Conservation (phyloP, 2,888 invertebrate genomes). For the Drosophila diplacantha region DNA sequence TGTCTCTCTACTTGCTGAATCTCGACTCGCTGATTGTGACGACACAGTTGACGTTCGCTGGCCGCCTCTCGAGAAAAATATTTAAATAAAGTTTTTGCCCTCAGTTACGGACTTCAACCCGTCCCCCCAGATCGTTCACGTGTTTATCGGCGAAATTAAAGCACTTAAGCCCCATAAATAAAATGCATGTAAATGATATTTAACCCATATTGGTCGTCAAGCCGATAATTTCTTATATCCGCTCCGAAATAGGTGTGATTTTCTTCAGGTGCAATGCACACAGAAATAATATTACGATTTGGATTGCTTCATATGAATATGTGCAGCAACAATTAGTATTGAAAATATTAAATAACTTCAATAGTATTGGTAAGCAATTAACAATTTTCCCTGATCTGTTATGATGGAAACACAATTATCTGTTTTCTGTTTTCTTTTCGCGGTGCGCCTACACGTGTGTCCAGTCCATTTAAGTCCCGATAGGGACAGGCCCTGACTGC, state of each 20-base stretch:
- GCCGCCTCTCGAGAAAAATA: constrained; percentile 9
- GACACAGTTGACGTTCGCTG: constrained; percentile 62
- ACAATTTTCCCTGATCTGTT: constrained; percentile 2
- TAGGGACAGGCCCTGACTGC: constrained; percentile 33
- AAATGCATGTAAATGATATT: constrained; percentile 61
- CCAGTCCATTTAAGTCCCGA: constrained; percentile 28
- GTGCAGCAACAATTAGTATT: constrained; percentile 19
- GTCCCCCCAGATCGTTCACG: constrained; percentile 16
- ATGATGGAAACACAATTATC: neutral
- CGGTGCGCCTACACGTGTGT: constrained; percentile 18
- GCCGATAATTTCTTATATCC: constrained; percentile 35
- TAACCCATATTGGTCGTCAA: constrained; percentile 65
- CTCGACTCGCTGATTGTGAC: constrained; percentile 47
- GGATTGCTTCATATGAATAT: neutral
- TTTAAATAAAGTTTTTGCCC: constrained; percentile 51
- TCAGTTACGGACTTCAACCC: constrained; percentile 33
- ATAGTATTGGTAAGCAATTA: constrained; percentile 1
- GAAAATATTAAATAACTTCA: constrained; percentile 13
- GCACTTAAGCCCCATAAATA: constrained; percentile 56
- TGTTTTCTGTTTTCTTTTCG: constrained; percentile 4
- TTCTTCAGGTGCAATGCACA: constrained; percentile 12
- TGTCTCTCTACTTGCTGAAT: constrained; percentile 12
- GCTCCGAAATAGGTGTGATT: constrained; percentile 47
- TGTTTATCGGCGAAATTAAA: constrained; percentile 51
- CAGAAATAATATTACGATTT: constrained; percentile 32